These are phyloP conservation scores for Sebastes iracundus DNA, from an alignment of 2,797 vertebrate genomes.

Conservation along the genomic window DNA sequence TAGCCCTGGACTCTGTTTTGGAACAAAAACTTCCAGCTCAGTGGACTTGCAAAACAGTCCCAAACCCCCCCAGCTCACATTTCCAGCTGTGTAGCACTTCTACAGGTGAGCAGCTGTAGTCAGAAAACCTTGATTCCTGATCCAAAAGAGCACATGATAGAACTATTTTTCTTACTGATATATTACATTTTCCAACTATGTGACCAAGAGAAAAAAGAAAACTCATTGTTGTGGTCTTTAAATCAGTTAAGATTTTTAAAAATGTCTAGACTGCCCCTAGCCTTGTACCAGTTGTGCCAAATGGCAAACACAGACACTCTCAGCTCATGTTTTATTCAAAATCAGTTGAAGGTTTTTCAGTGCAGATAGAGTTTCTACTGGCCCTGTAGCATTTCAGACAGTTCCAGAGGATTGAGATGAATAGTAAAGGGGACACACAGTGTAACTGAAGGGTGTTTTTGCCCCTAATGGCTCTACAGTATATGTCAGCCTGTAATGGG, in stretches of 20 bases:
- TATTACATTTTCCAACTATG: neutral
- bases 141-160: neutral
- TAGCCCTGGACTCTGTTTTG: neutral
- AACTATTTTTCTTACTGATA: neutral
- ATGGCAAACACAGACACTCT: neutral
- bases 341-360: constrained; percentile 9
- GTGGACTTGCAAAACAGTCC: neutral
- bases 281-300: neutral
- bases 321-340: constrained; percentile 46
- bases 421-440: neutral
- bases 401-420: constrained; percentile 26
- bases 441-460: constrained; percentile 2
- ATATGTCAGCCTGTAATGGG: neutral
- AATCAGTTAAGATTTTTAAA: neutral
- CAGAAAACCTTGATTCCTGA: neutral
- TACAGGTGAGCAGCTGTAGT: neutral
- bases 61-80: neutral
- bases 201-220: neutral
- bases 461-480: neutral
- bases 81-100: constrained; percentile 16
- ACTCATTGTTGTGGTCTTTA: neutral
- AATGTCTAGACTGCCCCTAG: neutral
- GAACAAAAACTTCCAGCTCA: constrained; percentile 1
- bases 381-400: constrained; percentile 8
- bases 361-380: neutral